phyloP scores from a whole-genome alignment of 1,140 invertebrate species.

The Goniozus legneri region DNA sequence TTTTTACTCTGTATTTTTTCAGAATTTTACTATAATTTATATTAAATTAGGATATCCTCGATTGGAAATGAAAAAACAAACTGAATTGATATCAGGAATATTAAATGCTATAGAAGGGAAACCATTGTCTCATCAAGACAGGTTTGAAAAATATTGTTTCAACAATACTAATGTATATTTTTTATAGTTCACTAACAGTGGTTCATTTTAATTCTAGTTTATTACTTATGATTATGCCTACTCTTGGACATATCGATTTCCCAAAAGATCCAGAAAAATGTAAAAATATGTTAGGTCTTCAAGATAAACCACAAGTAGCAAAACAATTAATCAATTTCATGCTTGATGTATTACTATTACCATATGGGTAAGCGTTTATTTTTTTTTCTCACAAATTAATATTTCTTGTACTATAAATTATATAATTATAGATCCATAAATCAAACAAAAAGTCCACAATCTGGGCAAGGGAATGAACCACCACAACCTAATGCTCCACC shows the following conservation, averaged over 20 bases:
- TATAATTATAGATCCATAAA: constrained; percentile 27
- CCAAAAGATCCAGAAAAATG: constrained; percentile 64
- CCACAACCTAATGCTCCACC: constrained; percentile 61
- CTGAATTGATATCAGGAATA: constrained; percentile 70
- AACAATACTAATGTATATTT: constrained; percentile 25
- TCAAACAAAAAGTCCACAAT: constrained; percentile 36
- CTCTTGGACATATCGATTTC: constrained; percentile 69
- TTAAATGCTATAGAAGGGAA: constrained; percentile 78
- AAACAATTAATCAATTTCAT: constrained; percentile 74
- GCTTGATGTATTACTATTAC: constrained; percentile 78
- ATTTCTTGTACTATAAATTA: constrained; percentile 4
- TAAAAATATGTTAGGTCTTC: constrained; percentile 58
- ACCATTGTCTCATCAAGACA: constrained; percentile 81
- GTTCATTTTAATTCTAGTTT: constrained; percentile 57
- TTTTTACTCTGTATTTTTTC: constrained; percentile 38
- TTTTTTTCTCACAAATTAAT: constrained; percentile 17
- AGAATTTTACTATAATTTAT: constrained; percentile 94
- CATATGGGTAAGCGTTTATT: constrained; percentile 84
- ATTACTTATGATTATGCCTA: constrained; percentile 75
- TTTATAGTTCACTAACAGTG: background rate
- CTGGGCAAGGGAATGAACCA: constrained; percentile 39
- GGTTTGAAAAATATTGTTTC: constrained; percentile 49
- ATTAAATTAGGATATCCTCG: constrained; percentile 88
- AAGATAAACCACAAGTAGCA: constrained; percentile 60
- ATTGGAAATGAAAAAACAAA: constrained; percentile 71